Conservation (phyloP, 2,113 vertebrate genomes). For the Ahaetulla prasina region DNA sequence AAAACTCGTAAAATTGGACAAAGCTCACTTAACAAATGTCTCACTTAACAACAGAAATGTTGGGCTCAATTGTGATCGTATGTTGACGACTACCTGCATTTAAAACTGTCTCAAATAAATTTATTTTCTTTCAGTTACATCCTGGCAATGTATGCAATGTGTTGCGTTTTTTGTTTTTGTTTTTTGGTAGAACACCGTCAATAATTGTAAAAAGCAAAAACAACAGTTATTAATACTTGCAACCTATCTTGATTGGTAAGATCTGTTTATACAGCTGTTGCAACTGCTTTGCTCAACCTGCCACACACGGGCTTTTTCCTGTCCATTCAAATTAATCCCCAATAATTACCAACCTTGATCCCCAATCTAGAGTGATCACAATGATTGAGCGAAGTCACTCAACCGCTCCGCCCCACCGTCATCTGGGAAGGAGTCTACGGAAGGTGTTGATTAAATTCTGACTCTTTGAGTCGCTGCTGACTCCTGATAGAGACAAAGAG, state of each 20-base stretch:
- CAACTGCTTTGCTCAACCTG: slow-evolving; percentile 79
- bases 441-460: not conserved
- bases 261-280: slow-evolving; percentile 81
- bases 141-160: slow-evolving; percentile 51
- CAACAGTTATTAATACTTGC: slow-evolving; percentile 79
- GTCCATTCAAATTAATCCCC: slow-evolving; percentile 90
- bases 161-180: slow-evolving; percentile 29
- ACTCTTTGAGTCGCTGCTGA: not conserved
- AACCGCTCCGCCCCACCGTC: not conserved
- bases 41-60: too few species aligned
- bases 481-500: not conserved
- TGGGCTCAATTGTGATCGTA: too few species aligned
- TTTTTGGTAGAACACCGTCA: slow-evolving; percentile 42
- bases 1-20: not conserved
- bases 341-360: slow-evolving; percentile 91
- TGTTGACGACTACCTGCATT: too few species aligned
- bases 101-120: slow-evolving; percentile 25
- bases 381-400: slow-evolving; percentile 58
- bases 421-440: not conserved
- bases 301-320: slow-evolving; percentile 80
- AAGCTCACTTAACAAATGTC: not conserved
- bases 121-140: slow-evolving; percentile 42
- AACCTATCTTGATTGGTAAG: slow-evolving; percentile 84
- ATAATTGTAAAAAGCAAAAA: slow-evolving; percentile 55
- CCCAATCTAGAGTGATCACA: slow-evolving; percentile 83